These are phyloP conservation scores for Scatophagus argus DNA, from an alignment of 2,113 vertebrate genomes.

Conservation along the genomic window DNA sequence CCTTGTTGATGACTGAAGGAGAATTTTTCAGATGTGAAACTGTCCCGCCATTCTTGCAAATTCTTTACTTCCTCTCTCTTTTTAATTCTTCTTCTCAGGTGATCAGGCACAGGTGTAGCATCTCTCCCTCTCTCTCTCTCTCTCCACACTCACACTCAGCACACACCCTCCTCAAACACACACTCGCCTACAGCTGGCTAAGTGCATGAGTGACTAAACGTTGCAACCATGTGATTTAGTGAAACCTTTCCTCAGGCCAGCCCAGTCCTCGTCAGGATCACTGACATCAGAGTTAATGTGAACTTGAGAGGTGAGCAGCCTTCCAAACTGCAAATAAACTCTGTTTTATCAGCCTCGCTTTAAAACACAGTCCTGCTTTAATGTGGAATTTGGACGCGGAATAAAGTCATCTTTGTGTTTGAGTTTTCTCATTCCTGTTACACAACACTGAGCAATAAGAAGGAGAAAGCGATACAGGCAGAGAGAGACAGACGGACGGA, in stretches of 20 bases:
- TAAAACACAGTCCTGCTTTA: slow-evolving; percentile 29
- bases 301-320: slow-evolving; percentile 50
- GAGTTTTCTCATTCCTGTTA: slow-evolving; percentile 24
- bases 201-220: slow-evolving; percentile 71
- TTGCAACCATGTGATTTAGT: slow-evolving; percentile 70
- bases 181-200: slow-evolving; percentile 56
- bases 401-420: slow-evolving; percentile 51
- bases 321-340: slow-evolving; percentile 53
- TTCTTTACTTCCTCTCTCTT: slow-evolving; percentile 12
- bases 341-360: slow-evolving; percentile 27
- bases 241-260: slow-evolving; percentile 34
- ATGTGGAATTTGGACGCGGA: slow-evolving; percentile 42
- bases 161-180: slow-evolving; percentile 75
- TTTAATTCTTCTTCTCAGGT: slow-evolving; percentile 62
- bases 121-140: slow-evolving; percentile 58
- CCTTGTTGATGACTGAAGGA: slow-evolving; percentile 58
- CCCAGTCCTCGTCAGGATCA: slow-evolving; percentile 30
- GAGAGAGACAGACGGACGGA: no score
- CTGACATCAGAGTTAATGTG: slow-evolving; percentile 49
- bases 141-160: slow-evolving; percentile 20
- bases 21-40: slow-evolving; percentile 55
- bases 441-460: slow-evolving; percentile 7
- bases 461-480: no score
- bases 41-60: slow-evolving; percentile 62
- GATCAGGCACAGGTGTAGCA: slow-evolving; percentile 71